phyloP scores from a whole-genome alignment of 2,113 vertebrate species.

The Uria lomvia region DNA sequence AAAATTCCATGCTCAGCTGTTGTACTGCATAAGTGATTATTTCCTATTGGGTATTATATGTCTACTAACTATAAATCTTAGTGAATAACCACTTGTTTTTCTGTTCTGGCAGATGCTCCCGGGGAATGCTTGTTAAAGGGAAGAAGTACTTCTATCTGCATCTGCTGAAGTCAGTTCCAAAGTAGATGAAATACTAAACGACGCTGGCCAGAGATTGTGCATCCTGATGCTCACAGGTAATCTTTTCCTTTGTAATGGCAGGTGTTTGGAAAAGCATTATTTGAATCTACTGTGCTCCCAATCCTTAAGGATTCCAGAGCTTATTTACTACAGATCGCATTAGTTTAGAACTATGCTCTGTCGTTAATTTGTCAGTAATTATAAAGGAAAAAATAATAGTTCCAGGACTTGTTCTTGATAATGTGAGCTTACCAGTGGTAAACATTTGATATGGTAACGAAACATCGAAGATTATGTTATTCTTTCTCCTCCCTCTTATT shows the following conservation, averaged over 20 bases:
- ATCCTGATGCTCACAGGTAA: not conserved
- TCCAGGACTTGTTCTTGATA: not conserved
- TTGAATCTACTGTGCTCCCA: not conserved
- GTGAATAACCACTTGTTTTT: conserved; percentile 13
- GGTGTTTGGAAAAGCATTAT: not conserved
- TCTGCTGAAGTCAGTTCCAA: not conserved
- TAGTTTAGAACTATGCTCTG: not conserved
- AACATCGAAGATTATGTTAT: not conserved
- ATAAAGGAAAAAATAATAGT: not conserved
- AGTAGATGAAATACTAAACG: not conserved
- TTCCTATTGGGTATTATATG: conserved; percentile 1
- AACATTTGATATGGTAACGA: not conserved
- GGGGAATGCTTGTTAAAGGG: not conserved
- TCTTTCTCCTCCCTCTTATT: not conserved
- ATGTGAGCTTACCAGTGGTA: not conserved
- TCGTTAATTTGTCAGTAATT: not conserved
- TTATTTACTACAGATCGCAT: not conserved
- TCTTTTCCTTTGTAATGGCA: not conserved
- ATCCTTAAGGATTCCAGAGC: not conserved
- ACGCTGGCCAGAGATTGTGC: not conserved
- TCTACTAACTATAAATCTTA: not conserved
- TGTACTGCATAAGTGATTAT: not conserved
- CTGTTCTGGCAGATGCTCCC: conserved; percentile 7
- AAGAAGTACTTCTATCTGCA: not conserved
- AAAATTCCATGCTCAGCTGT: not conserved